Conservation (phyloP, 2,888 invertebrate genomes). For the Mylabris sibirica region DNA sequence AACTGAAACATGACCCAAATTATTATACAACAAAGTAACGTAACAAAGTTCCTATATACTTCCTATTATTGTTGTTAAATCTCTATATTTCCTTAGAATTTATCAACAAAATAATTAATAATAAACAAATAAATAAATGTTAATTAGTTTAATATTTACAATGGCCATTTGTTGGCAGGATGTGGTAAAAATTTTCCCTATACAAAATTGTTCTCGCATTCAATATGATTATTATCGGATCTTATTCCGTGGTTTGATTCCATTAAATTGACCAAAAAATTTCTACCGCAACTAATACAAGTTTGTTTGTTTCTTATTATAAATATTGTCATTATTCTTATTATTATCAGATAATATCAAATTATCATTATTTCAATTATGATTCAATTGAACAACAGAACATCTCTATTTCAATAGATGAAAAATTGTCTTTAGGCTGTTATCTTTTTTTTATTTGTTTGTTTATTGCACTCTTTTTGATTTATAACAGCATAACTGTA, state of each 20-base stretch:
- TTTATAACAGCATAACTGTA: conserved; percentile 45
- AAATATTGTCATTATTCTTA: conserved; percentile 18
- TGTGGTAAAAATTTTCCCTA: conserved; percentile 25
- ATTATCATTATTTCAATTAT: conserved; percentile 21
- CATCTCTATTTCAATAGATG: neutral
- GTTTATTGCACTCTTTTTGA: conserved; percentile 29
- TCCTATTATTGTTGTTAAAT: neutral
- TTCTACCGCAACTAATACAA: conserved; percentile 18
- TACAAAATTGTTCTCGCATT: conserved; percentile 22
- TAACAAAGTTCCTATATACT: no score
- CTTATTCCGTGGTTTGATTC: conserved; percentile 23
- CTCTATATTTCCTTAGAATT: neutral
- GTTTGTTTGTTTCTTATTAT: conserved; percentile 13
- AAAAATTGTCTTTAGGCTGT: neutral
- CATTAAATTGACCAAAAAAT: conserved; percentile 26
- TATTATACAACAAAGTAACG: conserved; percentile 16
- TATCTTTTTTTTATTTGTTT: neutral
- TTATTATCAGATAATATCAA: neutral
- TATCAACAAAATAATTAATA: neutral
- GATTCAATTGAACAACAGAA: neutral
- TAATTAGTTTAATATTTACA: conserved; percentile 12
- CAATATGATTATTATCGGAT: conserved; percentile 15
- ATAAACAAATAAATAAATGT: neutral
- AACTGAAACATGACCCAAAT: conserved; percentile 25
- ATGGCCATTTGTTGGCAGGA: conserved; percentile 28